Evolutionary conservation across 2,113 vertebrate genomes (phyloP).

Genomic region (Arenaria interpres): DNA sequence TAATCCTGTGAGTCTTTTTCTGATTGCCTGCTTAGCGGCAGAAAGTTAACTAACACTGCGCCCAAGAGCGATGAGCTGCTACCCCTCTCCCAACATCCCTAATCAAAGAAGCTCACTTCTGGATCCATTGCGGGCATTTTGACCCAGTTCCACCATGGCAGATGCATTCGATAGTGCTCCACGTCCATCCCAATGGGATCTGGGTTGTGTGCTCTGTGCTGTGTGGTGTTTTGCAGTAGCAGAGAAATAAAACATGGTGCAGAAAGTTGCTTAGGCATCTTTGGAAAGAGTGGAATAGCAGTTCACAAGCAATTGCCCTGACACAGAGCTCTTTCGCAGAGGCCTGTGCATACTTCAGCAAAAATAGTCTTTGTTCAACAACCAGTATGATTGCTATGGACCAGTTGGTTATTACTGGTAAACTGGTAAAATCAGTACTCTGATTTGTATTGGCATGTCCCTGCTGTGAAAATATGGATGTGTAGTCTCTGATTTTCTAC

Average conservation of each 20-base stretch:
- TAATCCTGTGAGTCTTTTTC: slow-evolving; percentile 30
- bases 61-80: neutral
- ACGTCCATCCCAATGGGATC: neutral
- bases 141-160: neutral
- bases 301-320: neutral
- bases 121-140: accelerated
- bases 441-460: neutral
- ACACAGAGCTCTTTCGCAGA: neutral
- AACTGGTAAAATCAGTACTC: neutral
- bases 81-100: neutral
- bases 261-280: neutral
- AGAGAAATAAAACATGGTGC: neutral
- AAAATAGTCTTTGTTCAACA: neutral
- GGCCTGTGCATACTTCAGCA: neutral
- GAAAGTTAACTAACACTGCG: slow-evolving; percentile 14
- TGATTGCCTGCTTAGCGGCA: slow-evolving; percentile 34
- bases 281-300: neutral
- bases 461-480: neutral
- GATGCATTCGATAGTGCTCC: neutral
- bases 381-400: neutral
- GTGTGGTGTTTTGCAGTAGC: neutral
- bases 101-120: neutral
- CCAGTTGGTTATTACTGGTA: neutral
- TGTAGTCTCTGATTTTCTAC: neutral
- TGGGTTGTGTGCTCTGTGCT: neutral